Evolutionary conservation across 2,113 vertebrate species (phyloP), one percentile per base, ranked within the genome.

Genomic region (Nicator chloris): DNA sequence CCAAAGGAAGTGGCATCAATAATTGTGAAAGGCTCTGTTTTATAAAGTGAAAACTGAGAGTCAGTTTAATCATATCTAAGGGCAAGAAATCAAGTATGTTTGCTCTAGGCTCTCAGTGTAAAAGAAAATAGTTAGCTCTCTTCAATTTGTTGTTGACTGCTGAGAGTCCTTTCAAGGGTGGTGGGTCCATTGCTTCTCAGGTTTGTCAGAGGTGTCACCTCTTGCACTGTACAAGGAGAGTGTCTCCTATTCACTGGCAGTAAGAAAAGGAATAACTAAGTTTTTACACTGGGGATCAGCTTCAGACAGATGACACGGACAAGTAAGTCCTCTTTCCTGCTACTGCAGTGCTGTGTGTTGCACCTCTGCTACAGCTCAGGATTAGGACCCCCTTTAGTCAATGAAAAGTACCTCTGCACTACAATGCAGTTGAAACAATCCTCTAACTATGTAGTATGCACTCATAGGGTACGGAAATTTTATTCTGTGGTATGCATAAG

Each of bases 1-100:
- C 4, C 8, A 22, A 17, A 9, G 4, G 2, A 6, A 17, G 15
- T 15, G 5, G 17, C 3, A 31, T 61, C 9, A 27, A 27, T 47
- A 53, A 33, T 21, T 86, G 23, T 53, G 37, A 44, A 61, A 37
- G 63, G 11, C 14, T 88, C 16, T 68, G 44, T 59, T 85, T 90
- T 51, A 17, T 35, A 5, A 76, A 82, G 30, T 42, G 44, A 64
- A 71, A 86, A 37, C 39, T 35, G 17, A 31, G 44, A 82, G 15
- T 76, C 13, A 64, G 1, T 31, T 42, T 27, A 44, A 17, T 10
- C 5, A 3, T 33, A 24, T 20, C 9, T 45, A 50, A 61, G 15
- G 35, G 8, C 20, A 66, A 24, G 23, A 68, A 77, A 56, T 17
- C 2, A 50, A 71, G 5, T 78, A 9, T 8, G 1, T 45, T 82